These are phyloP conservation scores for Drosophila hawaiiensis DNA, from an alignment of 2,888 invertebrate species.

Conservation along the genomic window DNA sequence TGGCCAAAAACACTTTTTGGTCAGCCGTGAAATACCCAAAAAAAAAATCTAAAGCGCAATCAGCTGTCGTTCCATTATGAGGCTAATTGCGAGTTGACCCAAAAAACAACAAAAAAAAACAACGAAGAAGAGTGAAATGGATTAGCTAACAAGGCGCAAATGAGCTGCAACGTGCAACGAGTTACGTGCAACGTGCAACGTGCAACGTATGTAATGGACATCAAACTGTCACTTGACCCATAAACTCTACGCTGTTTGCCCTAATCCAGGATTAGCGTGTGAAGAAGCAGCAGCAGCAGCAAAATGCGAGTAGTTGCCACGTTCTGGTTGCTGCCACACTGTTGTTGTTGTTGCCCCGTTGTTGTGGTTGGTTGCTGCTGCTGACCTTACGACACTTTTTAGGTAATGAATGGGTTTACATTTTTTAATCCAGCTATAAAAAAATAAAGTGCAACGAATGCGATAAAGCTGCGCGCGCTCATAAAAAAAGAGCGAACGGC, in stretches of 20 bases:
- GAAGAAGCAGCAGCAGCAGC: conserved; percentile 13
- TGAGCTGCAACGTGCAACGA: conserved; percentile 22
- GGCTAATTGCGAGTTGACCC: conserved; percentile 60
- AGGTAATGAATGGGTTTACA: conserved; percentile 78
- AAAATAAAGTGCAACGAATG: conserved; percentile 57
- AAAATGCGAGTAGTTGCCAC: conserved; percentile 3
- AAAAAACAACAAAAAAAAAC: background rate
- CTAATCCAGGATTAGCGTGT: conserved; percentile 73
- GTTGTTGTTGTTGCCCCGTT: background rate
- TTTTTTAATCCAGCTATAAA: conserved; percentile 74
- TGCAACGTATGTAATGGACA: conserved; percentile 4
- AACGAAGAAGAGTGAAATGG: conserved; percentile 37
- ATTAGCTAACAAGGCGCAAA: conserved; percentile 60
- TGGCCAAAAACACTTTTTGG: conserved; percentile 8
- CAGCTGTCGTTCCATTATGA: conserved; percentile 72
- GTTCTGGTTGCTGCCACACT: conserved; percentile 7
- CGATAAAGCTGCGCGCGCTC: conserved; percentile 4
- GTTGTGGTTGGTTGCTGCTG: conserved; percentile 1
- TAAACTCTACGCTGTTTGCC: conserved; percentile 58
- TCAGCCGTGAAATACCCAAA: conserved; percentile 59
- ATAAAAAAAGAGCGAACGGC: conserved; percentile 40
- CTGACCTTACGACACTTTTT: conserved; percentile 69
- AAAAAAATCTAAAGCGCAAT: conserved; percentile 59
- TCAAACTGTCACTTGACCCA: conserved; percentile 50
- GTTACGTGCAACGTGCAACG: conserved; percentile 19